These are phyloP conservation scores for Tyria jacobaeae DNA, from an alignment of 2,888 invertebrate species.

Conservation along the genomic window DNA sequence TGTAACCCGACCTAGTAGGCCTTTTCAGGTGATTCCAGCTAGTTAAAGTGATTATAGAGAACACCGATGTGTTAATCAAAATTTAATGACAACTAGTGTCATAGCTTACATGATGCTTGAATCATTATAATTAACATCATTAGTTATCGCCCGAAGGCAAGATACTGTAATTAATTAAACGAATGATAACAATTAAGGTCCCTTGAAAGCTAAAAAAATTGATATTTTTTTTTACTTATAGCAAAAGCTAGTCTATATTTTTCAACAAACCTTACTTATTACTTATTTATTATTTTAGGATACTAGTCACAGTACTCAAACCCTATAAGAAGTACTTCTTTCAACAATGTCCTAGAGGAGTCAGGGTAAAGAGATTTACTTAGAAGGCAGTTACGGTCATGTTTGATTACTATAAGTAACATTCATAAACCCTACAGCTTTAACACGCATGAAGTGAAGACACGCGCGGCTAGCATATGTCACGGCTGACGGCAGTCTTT, in stretches of 20 bases:
- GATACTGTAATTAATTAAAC: background rate
- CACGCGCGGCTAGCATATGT: conserved; percentile 72
- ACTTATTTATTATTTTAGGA: too few relatives aligned
- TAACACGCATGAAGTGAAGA: conserved; percentile 46
- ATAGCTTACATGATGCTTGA: background rate
- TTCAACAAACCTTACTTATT: too few relatives aligned
- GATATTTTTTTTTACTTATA: too few relatives aligned
- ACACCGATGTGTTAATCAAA: background rate
- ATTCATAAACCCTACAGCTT: background rate
- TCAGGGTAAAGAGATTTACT: background rate
- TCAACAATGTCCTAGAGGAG: background rate
- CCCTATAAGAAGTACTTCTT: too few relatives aligned
- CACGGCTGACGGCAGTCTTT: conserved; percentile 31
- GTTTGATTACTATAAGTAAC: background rate
- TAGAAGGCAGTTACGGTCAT: background rate
- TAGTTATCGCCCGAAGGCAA: background rate
- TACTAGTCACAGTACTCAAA: too few relatives aligned
- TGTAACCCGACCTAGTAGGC: background rate
- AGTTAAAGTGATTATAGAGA: background rate
- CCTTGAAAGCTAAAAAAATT: background rate
- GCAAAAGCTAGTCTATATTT: too few relatives aligned
- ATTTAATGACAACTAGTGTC: background rate
- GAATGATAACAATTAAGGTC: background rate
- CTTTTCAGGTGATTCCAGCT: background rate
- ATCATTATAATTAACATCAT: background rate